A percentile compares a stretch with the other conserved stretches of the same genome.
These are phyloP conservation scores for Acanthaster planci DNA, from an alignment of 35 echinoderm and acorn worm species.

Conservation along the genomic window DNA sequence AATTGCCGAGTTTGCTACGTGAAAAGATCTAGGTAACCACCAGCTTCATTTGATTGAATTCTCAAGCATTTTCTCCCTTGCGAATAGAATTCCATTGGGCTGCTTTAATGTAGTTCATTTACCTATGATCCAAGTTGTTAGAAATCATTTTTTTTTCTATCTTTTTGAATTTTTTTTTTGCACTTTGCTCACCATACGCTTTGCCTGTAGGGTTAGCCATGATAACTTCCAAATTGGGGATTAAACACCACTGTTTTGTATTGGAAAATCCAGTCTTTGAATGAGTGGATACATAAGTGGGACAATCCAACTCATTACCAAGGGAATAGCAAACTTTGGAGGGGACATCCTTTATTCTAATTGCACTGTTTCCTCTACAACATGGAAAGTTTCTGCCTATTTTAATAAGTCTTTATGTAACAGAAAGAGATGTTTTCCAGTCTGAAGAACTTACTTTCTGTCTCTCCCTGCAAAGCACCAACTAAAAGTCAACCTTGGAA, in stretches of 20 bases:
- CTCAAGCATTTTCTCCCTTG: neutral
- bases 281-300: no score
- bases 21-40: no score
- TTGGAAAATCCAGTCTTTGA: no score
- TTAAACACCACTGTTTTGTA: no score
- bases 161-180: constrained; percentile 1
- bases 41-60: neutral
- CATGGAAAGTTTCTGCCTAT: constrained; percentile 5
- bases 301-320: no score
- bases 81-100: neutral
- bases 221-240: neutral
- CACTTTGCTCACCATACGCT: neutral
- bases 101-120: neutral
- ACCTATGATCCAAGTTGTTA: neutral
- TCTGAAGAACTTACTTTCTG: no score
- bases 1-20: no score
- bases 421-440: neutral
- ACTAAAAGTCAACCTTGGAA: no score
- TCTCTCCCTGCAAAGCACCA: no score
- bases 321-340: neutral
- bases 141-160: neutral
- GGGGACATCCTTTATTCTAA: neutral
- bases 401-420: neutral
- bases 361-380: neutral
- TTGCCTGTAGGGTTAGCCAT: constrained; percentile 19